Evolutionary conservation across 2,888 invertebrate species (phyloP), one percentile per base, ranked within the genome.

Genomic region (Pammene aurita): DNA sequence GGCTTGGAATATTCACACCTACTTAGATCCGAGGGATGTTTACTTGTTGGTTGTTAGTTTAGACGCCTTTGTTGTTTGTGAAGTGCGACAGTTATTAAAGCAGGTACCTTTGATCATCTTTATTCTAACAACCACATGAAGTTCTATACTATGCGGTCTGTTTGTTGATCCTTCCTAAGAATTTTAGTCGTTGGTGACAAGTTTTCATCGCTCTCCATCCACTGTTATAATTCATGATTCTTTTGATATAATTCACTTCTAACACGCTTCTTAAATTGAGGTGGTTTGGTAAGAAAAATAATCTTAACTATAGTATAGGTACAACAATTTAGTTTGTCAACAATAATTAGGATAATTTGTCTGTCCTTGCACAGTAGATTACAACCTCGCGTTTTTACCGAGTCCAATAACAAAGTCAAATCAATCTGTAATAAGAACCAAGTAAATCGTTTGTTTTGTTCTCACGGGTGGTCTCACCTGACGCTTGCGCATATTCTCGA

Each of bases 381-480:
- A 38, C 38, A 56, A 9, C 14, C 38, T 52, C 18, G 62, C 38
- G 41, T 41, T 62, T 52, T 18, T 62, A 50, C 18, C 13, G 10
- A 11, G 2, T 50, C 14, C 48, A 50, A 58, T 52, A 66, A 58
- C 56, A 55, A 50, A 48, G 50, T n/a, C 26, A n/a, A 16, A 26
- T 38, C 26, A 26, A 26, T 26, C 4, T 52, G 63, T 68, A 63
- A 68, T 52, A 63, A 64, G 52, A 60, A 34, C 57, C 35, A 34
- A 52, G 16, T 35, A 58, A 42, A 52, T 34, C 38, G 54, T 54
- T 52, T 74, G 66, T 68, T 70, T 72, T 71, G 75, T 81, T 73
- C 83, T 78, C 78, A 73, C 73, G 71, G 70, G 75, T 80, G 85
- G 89, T 85, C 87, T 86, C 87, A 87, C 88, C 88, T 80, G 78